Conservation (phyloP, 2,113 vertebrate genomes). For the Tangachromis dhanisi region DNA sequence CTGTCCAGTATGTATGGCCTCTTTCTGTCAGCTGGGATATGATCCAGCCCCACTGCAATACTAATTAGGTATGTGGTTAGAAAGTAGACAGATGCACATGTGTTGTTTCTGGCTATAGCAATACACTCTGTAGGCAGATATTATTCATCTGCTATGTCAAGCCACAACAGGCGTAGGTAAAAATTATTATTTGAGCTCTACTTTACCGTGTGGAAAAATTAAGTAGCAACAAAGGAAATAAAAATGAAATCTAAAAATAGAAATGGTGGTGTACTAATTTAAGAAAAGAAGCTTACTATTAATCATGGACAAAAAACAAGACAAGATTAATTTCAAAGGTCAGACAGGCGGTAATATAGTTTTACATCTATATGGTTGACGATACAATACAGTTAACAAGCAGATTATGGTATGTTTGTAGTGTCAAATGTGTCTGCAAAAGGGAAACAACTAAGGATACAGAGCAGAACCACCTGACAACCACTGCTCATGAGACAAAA, state of each 20-base stretch:
- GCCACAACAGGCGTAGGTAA: neutral
- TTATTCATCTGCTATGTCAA: neutral
- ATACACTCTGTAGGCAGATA: neutral
- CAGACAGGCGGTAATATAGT: neutral
- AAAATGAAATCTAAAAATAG: neutral
- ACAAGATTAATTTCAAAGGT: neutral
- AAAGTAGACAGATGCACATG: neutral
- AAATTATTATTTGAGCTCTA: neutral
- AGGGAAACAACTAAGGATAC: neutral
- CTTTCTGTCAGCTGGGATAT: neutral
- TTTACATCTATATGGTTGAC: neutral
- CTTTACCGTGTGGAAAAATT: slow-evolving; percentile 14
- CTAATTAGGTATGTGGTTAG: neutral
- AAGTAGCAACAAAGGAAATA: slow-evolving; percentile 10
- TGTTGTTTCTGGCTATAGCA: neutral
- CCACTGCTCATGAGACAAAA: fast-evolving
- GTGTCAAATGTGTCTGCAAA: neutral
- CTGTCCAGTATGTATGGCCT: neutral
- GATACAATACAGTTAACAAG: neutral
- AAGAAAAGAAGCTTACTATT: neutral
- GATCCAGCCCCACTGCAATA: neutral
- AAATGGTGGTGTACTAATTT: neutral
- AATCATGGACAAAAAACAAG: neutral
- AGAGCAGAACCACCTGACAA: neutral
- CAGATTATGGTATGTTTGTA: neutral